Evolutionary conservation across 2,888 invertebrate genomes (phyloP), one percentile per base, ranked within the genome.

Genomic region (Cantharis rufa): DNA sequence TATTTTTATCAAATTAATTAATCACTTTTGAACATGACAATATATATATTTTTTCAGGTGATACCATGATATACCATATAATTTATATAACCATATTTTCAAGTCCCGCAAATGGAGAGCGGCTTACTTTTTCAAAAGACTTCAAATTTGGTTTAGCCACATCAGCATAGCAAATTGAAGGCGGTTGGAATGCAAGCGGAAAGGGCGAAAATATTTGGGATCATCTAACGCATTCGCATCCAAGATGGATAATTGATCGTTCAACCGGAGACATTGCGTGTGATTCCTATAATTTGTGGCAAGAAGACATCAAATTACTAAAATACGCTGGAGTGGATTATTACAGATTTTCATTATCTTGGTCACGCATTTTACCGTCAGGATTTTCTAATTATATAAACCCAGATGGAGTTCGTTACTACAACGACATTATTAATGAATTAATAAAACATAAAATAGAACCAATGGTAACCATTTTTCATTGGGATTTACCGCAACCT

Each of bases 401-500:
- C 85, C 89, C 90, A 73, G 86, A 85, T 2, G 94, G 93, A 2
- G 86, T 94, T 28, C 85, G 88, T 66, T 93, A 93, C 86, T 94
- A 94, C 87, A 90, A 89, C 70, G 87, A 89, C 62, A 84, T 94
- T 18, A 89, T 94, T 11, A 87, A 91, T 64, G 90, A 90, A 79
- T 87, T 94, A 5, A 78, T 88, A 0, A 87, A 83, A 1, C 87
- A 90, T 72, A 88, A 88, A 11, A 92, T 94, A 75, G 83, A 86
- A 72, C 93, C 94, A 0, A 82, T 91, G 69, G 89, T 91, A 11
- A 92, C 92, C 0, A 87, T 93, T 84, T 92, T 92, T 87, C 92
- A 93, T 82, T 93, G 92, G 92, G 92, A 93, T 83, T 87, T 92
- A 76, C 93, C 93, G 0, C 90, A 92, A 82, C 77, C 82, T 5